Conservation (phyloP, 2,113 vertebrate genomes). For the Eclectus roratus region DNA sequence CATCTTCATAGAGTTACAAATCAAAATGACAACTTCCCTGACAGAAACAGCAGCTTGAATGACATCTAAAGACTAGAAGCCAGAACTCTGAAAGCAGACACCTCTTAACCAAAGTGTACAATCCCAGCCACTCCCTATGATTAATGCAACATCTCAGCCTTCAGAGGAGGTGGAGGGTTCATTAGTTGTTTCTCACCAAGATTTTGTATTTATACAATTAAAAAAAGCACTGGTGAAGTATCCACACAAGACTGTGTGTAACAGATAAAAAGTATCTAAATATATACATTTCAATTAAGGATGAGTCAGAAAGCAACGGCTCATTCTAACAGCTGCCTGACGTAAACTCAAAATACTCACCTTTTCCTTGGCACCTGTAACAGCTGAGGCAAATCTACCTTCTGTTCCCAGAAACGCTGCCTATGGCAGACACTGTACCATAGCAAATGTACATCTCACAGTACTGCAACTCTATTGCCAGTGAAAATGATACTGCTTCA, state of each 20-base stretch:
- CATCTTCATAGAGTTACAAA: background rate
- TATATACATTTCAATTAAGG: background rate
- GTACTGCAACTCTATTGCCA: background rate
- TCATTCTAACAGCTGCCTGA: background rate
- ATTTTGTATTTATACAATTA: background rate
- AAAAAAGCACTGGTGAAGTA: background rate
- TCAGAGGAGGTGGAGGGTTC: background rate
- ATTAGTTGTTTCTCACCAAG: background rate
- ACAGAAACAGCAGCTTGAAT: background rate
- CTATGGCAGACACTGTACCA: background rate
- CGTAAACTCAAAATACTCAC: background rate
- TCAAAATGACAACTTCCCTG: background rate
- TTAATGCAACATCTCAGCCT: background rate
- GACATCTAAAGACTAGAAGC: background rate
- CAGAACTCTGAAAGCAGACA: background rate
- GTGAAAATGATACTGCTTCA: background rate
- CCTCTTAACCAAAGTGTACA: background rate
- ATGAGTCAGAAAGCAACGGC: background rate
- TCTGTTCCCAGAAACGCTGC: background rate
- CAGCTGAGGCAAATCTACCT: background rate
- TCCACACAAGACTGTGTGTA: background rate
- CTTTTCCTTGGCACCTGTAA: background rate
- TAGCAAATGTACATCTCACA: background rate
- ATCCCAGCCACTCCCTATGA: background rate
- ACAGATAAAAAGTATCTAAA: background rate